Conservation (phyloP, 2,113 vertebrate genomes). For the Amphiprion ocellaris region DNA sequence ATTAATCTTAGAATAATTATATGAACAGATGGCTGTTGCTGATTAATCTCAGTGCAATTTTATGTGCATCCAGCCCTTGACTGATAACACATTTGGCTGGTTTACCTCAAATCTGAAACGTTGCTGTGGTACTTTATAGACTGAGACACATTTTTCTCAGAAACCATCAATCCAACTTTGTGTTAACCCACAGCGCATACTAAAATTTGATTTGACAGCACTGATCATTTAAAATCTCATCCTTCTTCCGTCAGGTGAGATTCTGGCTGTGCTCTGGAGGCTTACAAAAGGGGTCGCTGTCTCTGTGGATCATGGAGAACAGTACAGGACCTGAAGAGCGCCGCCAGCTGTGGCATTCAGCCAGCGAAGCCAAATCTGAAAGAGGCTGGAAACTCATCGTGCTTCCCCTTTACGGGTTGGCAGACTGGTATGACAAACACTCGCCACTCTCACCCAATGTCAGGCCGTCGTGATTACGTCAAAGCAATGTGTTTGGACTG, state of each 20-base stretch:
- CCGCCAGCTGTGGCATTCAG: constrained; percentile 87
- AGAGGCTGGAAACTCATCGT: constrained; percentile 89
- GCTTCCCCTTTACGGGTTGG: constrained; percentile 88
- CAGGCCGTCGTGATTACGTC: constrained; percentile 6
- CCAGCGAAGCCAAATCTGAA: constrained; percentile 78
- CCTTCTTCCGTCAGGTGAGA: constrained; percentile 84
- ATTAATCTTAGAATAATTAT: constrained; percentile 65
- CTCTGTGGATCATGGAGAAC: constrained; percentile 91
- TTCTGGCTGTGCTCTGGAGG: constrained; percentile 91
- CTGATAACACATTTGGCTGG: constrained; percentile 18
- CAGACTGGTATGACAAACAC: constrained; percentile 88
- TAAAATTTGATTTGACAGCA: neutral
- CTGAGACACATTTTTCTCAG: neutral
- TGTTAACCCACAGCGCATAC: neutral
- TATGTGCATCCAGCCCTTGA: constrained; percentile 31
- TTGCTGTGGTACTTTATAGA: neutral
- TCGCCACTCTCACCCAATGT: neutral
- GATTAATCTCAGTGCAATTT: constrained; percentile 48
- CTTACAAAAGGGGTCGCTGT: constrained; percentile 86
- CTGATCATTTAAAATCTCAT: neutral
- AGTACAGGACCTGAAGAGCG: constrained; percentile 90
- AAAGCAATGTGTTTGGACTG: constrained; percentile 17
- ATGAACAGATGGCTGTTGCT: constrained; percentile 58
- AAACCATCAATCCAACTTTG: neutral
- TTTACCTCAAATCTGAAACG: constrained; percentile 6